Conservation (phyloP, 2,888 invertebrate species). For the Tubulanus polymorphus region DNA sequence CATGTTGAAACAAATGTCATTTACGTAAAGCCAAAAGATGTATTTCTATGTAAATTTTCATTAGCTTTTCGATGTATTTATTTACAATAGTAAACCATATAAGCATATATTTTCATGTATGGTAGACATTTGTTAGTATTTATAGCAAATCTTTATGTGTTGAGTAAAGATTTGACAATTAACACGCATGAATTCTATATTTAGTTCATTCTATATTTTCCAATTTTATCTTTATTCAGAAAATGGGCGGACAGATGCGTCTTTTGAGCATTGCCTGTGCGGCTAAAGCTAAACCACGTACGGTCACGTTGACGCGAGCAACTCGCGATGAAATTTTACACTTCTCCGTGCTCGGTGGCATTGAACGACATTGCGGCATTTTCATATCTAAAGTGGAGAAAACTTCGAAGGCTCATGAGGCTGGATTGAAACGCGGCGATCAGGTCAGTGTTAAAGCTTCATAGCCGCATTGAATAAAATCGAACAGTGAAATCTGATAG, state of each 20-base stretch:
- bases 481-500: neutral
- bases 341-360: constrained; percentile 90
- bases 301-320: constrained; percentile 85
- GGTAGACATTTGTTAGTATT: too few relatives aligned
- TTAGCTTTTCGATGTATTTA: too few relatives aligned
- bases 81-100: too few relatives aligned
- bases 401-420: constrained; percentile 89
- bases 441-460: constrained; percentile 57
- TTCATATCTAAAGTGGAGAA: constrained; percentile 92
- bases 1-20: too few relatives aligned
- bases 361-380: constrained; percentile 86
- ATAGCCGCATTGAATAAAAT: neutral
- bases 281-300: constrained; percentile 89
- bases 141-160: too few relatives aligned
- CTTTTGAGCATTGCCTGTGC: constrained; percentile 90
- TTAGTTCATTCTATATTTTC: too few relatives aligned
- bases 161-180: too few relatives aligned
- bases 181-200: too few relatives aligned
- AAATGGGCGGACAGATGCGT: constrained; percentile 67
- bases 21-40: too few relatives aligned
- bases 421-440: constrained; percentile 93
- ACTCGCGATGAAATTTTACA: constrained; percentile 86
- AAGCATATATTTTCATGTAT: too few relatives aligned
- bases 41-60: too few relatives aligned
- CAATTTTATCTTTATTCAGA: constrained; percentile 50